Percentiles rank a stretch among this genome's conserved stretches.
These are phyloP conservation scores for Drosophila asahinai DNA, from an alignment of 1,140 invertebrate genomes.

Conservation along the genomic window DNA sequence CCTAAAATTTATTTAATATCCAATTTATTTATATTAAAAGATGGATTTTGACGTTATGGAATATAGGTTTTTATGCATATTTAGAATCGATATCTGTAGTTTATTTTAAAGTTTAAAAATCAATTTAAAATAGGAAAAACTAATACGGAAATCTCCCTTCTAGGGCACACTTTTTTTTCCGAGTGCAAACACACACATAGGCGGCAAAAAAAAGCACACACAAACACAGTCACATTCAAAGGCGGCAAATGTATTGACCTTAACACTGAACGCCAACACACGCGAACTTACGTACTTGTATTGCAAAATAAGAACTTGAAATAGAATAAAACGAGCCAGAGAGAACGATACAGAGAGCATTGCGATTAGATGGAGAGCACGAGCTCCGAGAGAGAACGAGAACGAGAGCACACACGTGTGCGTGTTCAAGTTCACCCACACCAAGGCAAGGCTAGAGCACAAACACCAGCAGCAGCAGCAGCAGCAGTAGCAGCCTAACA, in stretches of 20 bases:
- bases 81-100: no score
- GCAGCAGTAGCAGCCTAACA: no score
- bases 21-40: no score
- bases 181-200: slow-evolving; percentile 19
- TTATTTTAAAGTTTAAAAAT: no score
- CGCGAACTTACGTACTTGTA: slow-evolving; percentile 10
- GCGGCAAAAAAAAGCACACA: slow-evolving; percentile 1
- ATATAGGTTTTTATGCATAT: no score
- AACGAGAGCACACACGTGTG: slow-evolving; percentile 38
- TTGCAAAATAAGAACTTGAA: slow-evolving; percentile 70
- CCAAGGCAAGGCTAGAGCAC: slow-evolving; percentile 53
- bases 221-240: slow-evolving; percentile 11
- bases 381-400: slow-evolving; percentile 21
- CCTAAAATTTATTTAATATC: no score
- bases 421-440: slow-evolving; percentile 77
- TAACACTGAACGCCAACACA: slow-evolving; percentile 72
- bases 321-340: slow-evolving; percentile 43
- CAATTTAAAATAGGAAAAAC: no score
- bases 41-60: no score
- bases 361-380: slow-evolving; percentile 32
- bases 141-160: no score
- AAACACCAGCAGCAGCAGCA: slow-evolving; percentile 28
- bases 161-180: not conserved
- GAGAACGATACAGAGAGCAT: slow-evolving; percentile 26
- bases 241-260: slow-evolving; percentile 78